A percentile compares a stretch with the other conserved stretches of the same genome.
phyloP scores from a whole-genome alignment of 2,797 vertebrate species.

The Ctenopoma kingsleyae region DNA sequence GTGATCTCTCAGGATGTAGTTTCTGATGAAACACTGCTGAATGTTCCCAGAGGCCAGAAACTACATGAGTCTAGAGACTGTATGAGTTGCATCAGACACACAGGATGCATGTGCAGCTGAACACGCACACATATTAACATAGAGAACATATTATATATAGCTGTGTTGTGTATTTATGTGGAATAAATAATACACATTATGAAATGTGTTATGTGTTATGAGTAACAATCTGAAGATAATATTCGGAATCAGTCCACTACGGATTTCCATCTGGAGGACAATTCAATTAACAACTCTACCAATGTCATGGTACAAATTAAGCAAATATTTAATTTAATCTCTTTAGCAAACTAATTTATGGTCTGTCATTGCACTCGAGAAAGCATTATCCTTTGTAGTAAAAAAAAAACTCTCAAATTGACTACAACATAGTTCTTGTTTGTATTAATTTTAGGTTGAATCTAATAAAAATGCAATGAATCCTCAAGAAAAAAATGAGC shows the following conservation, averaged over 20 bases:
- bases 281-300: neutral
- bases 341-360: neutral
- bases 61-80: slow-evolving; percentile 63
- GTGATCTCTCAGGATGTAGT: slow-evolving; percentile 67
- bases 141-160: neutral
- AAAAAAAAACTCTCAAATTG: no score
- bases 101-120: slow-evolving; percentile 1
- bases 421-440: no score
- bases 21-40: slow-evolving; percentile 76
- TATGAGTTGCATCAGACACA: slow-evolving; percentile 75
- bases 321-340: neutral
- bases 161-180: neutral
- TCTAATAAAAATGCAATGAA: no score
- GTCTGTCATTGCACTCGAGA: neutral
- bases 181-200: neutral
- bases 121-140: slow-evolving; percentile 20
- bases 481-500: no score
- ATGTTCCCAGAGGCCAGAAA: slow-evolving; percentile 61
- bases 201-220: no score
- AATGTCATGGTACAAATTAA: neutral
- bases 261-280: neutral
- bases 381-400: neutral
- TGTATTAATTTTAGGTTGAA: no score
- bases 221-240: neutral
- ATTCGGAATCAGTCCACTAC: neutral